A percentile compares a stretch with the other conserved stretches of the same genome.
Evolutionary conservation across 1,140 invertebrate species (phyloP).

Genomic region (Drosophila trapezifrons): DNA sequence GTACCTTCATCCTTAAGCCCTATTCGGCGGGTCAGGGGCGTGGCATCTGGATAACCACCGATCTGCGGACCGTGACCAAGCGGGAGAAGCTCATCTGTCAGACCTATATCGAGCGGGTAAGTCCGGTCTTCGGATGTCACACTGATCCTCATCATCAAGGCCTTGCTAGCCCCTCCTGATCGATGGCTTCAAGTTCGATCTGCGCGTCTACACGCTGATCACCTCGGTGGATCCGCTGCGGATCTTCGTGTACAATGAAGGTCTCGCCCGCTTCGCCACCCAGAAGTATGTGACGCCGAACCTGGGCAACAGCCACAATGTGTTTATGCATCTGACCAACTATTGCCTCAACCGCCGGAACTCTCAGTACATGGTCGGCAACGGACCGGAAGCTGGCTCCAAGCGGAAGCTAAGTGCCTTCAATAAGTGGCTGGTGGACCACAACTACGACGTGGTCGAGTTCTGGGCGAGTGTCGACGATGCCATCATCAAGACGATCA

Average conservation of each 20-base stretch:
- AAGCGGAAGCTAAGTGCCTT: constrained; percentile 93
- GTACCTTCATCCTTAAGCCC: constrained; percentile 95
- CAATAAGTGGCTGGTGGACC: constrained; percentile 89
- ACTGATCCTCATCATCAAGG: too few species aligned
- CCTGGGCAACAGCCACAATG: constrained; percentile 90
- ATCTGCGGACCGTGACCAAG: constrained; percentile 90
- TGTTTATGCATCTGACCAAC: constrained; percentile 99
- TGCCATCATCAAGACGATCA: constrained; percentile 94
- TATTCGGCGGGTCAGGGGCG: constrained; percentile 93
- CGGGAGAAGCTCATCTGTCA: constrained; percentile 94
- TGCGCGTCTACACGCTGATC: constrained; percentile 97
- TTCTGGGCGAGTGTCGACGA: constrained; percentile 93
- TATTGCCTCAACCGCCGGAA: constrained; percentile 97
- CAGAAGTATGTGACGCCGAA: constrained; percentile 92
- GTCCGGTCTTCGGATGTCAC: too few species aligned
- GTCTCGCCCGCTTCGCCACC: constrained; percentile 95
- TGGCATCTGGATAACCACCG: constrained; percentile 92
- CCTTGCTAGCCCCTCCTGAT: constrained; percentile 95
- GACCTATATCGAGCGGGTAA: constrained; percentile 87
- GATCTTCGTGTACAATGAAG: constrained; percentile 98
- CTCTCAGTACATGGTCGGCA: constrained; percentile 87
- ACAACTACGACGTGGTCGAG: constrained; percentile 89
- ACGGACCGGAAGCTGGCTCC: constrained; percentile 89
- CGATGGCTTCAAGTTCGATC: constrained; percentile 98
- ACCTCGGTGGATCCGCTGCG: constrained; percentile 97